Evolutionary conservation across 1,140 invertebrate genomes (phyloP), one percentile per base, ranked within the genome.

Genomic region (Dendrolimus punctatus): DNA sequence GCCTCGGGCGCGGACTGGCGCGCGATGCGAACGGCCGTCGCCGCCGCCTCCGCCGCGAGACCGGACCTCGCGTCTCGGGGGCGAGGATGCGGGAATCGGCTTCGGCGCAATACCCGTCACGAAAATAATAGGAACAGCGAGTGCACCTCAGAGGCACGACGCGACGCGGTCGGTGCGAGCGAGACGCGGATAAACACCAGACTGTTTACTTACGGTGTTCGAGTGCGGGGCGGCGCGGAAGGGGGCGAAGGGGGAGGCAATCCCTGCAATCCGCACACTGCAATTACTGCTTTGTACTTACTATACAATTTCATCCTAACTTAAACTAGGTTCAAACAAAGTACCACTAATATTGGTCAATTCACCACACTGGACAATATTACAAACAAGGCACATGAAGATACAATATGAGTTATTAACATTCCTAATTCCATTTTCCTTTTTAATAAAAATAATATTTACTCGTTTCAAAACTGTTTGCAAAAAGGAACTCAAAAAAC

Each of bases 161-260:
- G 74, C 79, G 78, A 76, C 80, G 77, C 77, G 76, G 73, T 79
- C 81, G 82, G 82, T 85, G 82, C 68, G 82, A 85, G 80, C 80
- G 82, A 85, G 82, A 85, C 82, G 82, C 80, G 82, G 79, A 85
- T 85, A 85, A 85, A 85, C 82, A 83, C 80, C 80, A 85, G 82
- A 85, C 82, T 85, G 82, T 85, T 85, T 85, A 85, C 82, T 85
- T 85, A 84, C 82, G 82, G 80, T 77, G 82, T 74, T 80, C 72
- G 74, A 78, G 77, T 71, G 74, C 76, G 73, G 80, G 70, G 69
- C 59, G 68, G 66, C 58, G 68, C 57, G 53, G 64, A 66, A 70
- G 74, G 78, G 74, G 62, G 23, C 23, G 1, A 23, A 23, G 23
- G 23, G 74, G 64, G 79, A 70, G 76, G 73, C 70, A 60, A 76